Conservation (phyloP, 2,113 vertebrate species). For the Marmota flaviventris region DNA sequence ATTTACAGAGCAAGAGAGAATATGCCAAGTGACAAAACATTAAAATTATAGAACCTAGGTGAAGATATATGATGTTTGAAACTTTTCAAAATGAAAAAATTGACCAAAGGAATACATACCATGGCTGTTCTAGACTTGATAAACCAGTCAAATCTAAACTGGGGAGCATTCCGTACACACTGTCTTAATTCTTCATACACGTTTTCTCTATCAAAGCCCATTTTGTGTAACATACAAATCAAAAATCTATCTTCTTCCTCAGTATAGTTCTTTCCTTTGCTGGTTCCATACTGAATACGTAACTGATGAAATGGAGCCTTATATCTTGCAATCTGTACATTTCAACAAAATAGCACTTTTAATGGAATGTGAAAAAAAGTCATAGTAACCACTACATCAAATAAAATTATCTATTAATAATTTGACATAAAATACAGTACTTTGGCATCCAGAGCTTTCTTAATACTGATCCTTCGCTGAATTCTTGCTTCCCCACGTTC, state of each 20-base stretch:
- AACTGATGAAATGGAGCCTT: constrained; percentile 95
- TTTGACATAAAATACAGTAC: constrained; percentile 84
- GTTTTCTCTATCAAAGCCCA: constrained; percentile 95
- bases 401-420: not conserved
- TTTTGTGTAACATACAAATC: constrained; percentile 96
- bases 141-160: constrained; percentile 96
- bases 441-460: constrained; percentile 95
- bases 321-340: constrained; percentile 92
- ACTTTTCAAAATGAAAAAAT: constrained; percentile 50
- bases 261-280: constrained; percentile 95
- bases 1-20: not conserved
- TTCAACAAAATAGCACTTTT: constrained; percentile 68
- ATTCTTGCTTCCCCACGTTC: constrained; percentile 95
- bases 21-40: constrained; percentile 37
- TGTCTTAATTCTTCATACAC: constrained; percentile 95
- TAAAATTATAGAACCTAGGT: constrained; percentile 26
- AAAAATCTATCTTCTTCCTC: constrained; percentile 95
- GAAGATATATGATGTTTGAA: not conserved
- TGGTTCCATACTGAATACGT: constrained; percentile 94
- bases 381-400: not conserved
- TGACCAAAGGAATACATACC: constrained; percentile 86
- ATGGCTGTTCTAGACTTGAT: constrained; percentile 96
- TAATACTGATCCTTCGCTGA: constrained; percentile 95
- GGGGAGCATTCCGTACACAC: constrained; percentile 94
- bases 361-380: not conserved